Evolutionary conservation across 1,140 invertebrate species (phyloP).

Genomic region (Sinonovacula constricta): DNA sequence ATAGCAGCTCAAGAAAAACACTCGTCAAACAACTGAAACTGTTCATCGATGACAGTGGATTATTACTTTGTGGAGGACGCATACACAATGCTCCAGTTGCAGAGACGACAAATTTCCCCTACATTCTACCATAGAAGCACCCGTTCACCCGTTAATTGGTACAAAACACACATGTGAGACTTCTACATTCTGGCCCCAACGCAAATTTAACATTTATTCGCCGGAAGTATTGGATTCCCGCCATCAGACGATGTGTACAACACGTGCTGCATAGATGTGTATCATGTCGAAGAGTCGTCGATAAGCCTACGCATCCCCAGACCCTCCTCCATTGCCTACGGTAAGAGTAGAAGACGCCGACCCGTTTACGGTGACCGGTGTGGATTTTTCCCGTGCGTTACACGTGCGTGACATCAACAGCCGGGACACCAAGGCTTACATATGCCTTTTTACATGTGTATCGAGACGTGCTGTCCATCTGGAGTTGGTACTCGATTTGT

Average conservation of each 20-base stretch:
- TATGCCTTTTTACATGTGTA: neutral
- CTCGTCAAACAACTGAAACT: neutral
- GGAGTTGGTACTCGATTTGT: neutral
- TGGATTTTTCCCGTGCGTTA: neutral
- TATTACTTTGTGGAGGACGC: constrained; percentile 1
- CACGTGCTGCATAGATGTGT: neutral
- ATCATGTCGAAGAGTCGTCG: neutral
- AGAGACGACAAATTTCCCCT: too few relatives aligned
- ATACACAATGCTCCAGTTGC: constrained; percentile 19
- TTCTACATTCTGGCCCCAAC: too few relatives aligned
- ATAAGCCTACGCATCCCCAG: neutral
- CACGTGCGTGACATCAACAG: neutral
- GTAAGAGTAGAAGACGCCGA: neutral
- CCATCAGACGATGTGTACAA: constrained; percentile 3
- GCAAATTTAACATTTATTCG: neutral
- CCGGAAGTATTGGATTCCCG: constrained; percentile 11
- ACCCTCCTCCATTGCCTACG: constrained; percentile 1
- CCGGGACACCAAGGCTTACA: neutral
- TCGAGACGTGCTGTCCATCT: constrained; percentile 7
- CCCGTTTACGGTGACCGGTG: neutral
- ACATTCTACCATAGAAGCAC: too few relatives aligned
- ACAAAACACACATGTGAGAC: too few relatives aligned
- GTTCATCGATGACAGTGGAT: neutral
- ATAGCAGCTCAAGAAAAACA: neutral
- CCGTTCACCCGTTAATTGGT: too few relatives aligned